Percentiles rank a stretch among this genome's conserved stretches.
Evolutionary conservation across 2,797 vertebrate genomes (phyloP).

Genomic region (Nannoperca australis): DNA sequence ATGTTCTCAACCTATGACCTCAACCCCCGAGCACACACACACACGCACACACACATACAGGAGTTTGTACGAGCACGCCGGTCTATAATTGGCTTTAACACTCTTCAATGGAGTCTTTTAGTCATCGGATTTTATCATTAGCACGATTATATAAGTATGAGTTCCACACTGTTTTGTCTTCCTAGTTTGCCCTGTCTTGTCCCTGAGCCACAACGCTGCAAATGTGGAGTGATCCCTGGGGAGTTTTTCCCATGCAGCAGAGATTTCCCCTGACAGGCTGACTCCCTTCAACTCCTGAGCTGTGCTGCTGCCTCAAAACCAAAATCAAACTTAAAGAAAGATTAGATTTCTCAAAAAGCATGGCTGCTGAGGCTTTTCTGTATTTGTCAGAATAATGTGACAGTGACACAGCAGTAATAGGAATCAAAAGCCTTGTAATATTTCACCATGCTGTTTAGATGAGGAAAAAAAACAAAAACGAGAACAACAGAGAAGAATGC

Average conservation of each 20-base stretch:
- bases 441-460: conserved; percentile 69
- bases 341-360: conserved; percentile 72
- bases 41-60: not conserved
- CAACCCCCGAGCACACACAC: not conserved
- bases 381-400: conserved; percentile 80
- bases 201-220: conserved; percentile 73
- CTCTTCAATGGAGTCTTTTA: conserved; percentile 56
- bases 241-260: conserved; percentile 80
- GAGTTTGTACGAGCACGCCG: conserved; percentile 15
- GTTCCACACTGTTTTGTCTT: conserved; percentile 65
- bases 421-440: conserved; percentile 77
- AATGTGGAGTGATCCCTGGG: conserved; percentile 80
- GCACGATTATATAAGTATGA: conserved; percentile 76
- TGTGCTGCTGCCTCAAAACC: conserved; percentile 74
- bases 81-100: conserved; percentile 53
- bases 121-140: conserved; percentile 72
- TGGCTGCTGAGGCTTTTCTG: conserved; percentile 70
- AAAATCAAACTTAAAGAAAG: conserved; percentile 75
- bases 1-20: conserved; percentile 55
- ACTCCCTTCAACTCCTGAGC: conserved; percentile 78
- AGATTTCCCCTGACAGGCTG: conserved; percentile 83
- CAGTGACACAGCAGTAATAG: conserved; percentile 77
- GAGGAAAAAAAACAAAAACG: conserved; percentile 13
- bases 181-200: conserved; percentile 71
- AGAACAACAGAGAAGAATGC: conserved; percentile 44